Percentiles rank a stretch among this genome's conserved stretches.
Conservation (phyloP, 2,797 vertebrate genomes). For the Dermochelys coriacea region DNA sequence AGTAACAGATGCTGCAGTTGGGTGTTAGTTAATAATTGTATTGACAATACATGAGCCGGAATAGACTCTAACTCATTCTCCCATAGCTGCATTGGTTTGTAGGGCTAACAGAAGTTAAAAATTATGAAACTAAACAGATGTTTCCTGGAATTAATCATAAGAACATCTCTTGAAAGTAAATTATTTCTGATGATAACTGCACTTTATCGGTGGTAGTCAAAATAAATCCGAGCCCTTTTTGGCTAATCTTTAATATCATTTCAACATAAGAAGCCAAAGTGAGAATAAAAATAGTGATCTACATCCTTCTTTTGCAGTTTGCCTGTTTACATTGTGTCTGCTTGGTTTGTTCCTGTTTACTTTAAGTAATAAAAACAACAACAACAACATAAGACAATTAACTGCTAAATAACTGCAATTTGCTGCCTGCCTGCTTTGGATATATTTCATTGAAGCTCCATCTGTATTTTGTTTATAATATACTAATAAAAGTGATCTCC, state of each 20-base stretch:
- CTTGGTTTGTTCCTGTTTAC: not conserved
- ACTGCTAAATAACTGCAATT: not conserved
- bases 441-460: not conserved
- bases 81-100: fast-evolving
- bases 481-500: not conserved
- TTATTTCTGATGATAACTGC: not conserved
- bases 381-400: not conserved
- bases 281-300: not conserved
- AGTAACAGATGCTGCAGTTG: not conserved
- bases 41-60: not conserved
- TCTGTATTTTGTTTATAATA: not conserved
- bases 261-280: not conserved
- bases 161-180: not conserved
- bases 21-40: not conserved
- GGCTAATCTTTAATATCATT: not conserved
- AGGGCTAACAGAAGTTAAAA: not conserved
- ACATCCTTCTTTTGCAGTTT: not conserved
- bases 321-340: not conserved
- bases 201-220: not conserved
- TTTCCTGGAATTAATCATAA: not conserved
- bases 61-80: not conserved
- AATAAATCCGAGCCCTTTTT: not conserved
- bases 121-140: not conserved
- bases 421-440: not conserved
- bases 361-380: not conserved